phyloP scores from a whole-genome alignment of 2,113 vertebrate genomes.

The Aptenodytes forsteri region DNA sequence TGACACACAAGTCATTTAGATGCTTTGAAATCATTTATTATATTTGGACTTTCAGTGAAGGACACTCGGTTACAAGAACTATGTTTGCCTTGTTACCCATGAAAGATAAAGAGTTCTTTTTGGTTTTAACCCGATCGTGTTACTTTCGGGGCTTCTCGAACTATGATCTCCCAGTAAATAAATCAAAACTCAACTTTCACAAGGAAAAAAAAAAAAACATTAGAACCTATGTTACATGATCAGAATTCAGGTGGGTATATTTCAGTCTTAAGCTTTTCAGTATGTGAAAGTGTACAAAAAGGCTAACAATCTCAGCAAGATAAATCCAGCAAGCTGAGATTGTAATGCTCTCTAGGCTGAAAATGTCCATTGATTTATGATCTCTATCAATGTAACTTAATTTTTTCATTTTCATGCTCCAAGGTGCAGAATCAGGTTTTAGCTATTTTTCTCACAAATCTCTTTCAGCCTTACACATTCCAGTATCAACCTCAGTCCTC shows the following conservation, averaged over 20 bases:
- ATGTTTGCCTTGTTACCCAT: neutral
- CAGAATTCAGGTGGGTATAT: neutral
- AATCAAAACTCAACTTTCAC: neutral
- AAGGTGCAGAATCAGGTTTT: neutral
- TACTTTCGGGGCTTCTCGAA: neutral
- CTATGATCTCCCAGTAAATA: neutral
- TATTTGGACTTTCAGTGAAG: neutral
- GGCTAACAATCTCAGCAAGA: neutral
- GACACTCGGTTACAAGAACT: neutral
- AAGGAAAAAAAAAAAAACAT: neutral
- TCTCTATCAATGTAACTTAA: neutral
- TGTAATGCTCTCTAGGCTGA: neutral
- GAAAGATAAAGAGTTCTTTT: neutral
- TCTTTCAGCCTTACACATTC: neutral
- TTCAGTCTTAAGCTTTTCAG: neutral
- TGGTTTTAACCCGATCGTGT: rapidly evolving
- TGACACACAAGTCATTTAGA: neutral
- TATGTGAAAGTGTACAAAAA: neutral
- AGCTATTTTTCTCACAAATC: neutral
- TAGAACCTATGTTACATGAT: neutral
- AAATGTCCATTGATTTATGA: neutral
- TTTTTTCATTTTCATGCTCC: neutral
- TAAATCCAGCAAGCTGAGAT: neutral
- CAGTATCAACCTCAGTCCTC: neutral
- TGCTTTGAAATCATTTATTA: neutral